phyloP scores from a whole-genome alignment of 53 echinoderm and acorn worm species.

The Echinarachnius parma region DNA sequence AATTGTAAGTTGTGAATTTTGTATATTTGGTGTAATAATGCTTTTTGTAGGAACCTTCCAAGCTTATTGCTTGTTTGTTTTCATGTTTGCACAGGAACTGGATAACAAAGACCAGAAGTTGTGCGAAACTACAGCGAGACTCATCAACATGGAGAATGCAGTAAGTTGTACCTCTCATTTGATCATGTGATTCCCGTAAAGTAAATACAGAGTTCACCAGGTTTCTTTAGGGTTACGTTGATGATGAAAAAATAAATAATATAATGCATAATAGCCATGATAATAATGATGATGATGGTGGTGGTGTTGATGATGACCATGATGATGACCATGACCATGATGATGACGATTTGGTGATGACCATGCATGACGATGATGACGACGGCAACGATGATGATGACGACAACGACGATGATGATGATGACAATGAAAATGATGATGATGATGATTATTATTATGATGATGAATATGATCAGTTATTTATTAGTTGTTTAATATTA shows the following conservation, averaged over 20 bases:
- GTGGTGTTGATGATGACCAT: constrained; percentile 6
- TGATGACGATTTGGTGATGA: not conserved
- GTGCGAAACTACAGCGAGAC: constrained; percentile 86
- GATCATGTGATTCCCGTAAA: too few relatives aligned
- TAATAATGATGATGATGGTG: constrained; percentile 1
- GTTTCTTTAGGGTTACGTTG: too few relatives aligned
- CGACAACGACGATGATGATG: not conserved
- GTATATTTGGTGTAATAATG: too few relatives aligned
- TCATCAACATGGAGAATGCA: constrained; percentile 87
- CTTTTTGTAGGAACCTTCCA: too few relatives aligned
- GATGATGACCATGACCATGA: constrained; percentile 9
- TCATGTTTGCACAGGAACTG: constrained; percentile 71
- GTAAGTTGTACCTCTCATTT: constrained; percentile 25
- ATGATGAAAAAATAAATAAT: not conserved
- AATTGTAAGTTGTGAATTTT: too few relatives aligned
- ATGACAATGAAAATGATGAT: not conserved
- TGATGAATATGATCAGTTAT: too few relatives aligned
- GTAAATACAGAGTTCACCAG: too few relatives aligned
- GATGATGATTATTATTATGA: too few relatives aligned
- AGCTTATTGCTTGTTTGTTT: too few relatives aligned
- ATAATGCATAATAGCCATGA: not conserved
- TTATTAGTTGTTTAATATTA: too few relatives aligned
- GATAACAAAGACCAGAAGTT: constrained; percentile 85
- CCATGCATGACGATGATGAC: not conserved
- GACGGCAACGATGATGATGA: not conserved